Base-by-base conservation (phyloP, 2,797 vertebrate species). In the Rhinophrynus dorsalis region DNA sequence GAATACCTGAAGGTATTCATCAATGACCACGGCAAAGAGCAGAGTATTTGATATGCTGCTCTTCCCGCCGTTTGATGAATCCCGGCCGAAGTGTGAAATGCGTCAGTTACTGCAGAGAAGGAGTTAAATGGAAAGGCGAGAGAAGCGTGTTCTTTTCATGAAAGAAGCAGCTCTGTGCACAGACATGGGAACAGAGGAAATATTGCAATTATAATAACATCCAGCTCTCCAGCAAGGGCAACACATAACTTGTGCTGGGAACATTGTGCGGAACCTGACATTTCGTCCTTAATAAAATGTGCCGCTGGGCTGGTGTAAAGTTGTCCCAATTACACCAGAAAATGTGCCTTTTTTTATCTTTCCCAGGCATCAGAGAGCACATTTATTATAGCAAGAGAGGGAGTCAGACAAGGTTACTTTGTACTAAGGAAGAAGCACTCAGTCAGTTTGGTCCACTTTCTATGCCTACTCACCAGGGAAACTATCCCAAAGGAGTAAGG, bases 301-400 rank as follows among this genome's bases (percentile, higher is more conserved):
- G 69, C 69, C 61, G 54, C 69, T 73, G 54, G 69, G 69, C 61
- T 66, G 61, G 61, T 59, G 61, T 66, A 73, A 66, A 58, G 54
- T 58, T 66, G 61, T 65, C 61, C 69, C 69, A 73, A 73, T 73
- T 73, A 73, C 69, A 52, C 61, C 61, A 59, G 69, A 65, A 59
- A 65, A 73, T 59, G 69, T 52, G 69, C 61, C 42, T 65, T 65
- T 42, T 57, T 58, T 73, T 42, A 72, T 72, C 68, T 57, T 64
- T 64, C 52, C 52, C 60, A 47, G 54, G 61, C 52, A 65, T 65
- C 61, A 44, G 17, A 59, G 61, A 40, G 35, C 51, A 58, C 54
- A 64, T 73, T 66, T 66, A 73, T 73, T 65, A 51, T 73, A 73
- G 59, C 61, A 32, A 71, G 69, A 65, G 57, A 68, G 61, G 44